Base-by-base conservation (phyloP, 1,140 invertebrate species). In the Aleiodes sp. region DNA sequence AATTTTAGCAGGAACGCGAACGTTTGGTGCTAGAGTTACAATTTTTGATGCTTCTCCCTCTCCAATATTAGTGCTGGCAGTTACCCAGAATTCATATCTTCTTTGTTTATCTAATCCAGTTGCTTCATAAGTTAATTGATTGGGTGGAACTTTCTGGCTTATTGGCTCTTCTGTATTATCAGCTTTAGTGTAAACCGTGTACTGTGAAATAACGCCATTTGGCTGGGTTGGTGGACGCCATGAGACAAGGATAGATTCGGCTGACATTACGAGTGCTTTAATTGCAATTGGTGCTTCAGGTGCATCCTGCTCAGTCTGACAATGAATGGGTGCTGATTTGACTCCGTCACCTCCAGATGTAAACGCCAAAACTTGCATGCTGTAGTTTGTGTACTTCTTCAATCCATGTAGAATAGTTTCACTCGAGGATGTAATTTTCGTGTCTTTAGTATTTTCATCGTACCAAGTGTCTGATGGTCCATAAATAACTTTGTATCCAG, bases 281-380 rank as follows among this genome's bases (percentile, higher is more conserved):
- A 98, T 93, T 43, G 94, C 93, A 56, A 93, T 92, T 14, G 97
- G 97, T 8, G 94, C 90, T 86, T 96, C 96, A 14, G 97, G 97
- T 67, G 94, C 96, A 85, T 98, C 96, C 87, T 98, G 95, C 88
- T 97, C 94, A 52, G 97, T 98, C 84, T 95, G 94, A 78, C 96
- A 96, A 84, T 96, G 95, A 75, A 98, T 94, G 4, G 96, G 93
- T 19, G 90, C 89, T 77, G 94, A 96, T 70, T 94, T 91, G 31
- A 97, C 95, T 66, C 97, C 97, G 82, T 98, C 96, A n/a, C 97
- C 97, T 68, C 96, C 96, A 56, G 94, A 94, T 26, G 96, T 98
- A 77, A 92, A 98, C 43, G 96, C 96, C 70, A 98, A 84, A 33
- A 98, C 95, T 89, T 98, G 94, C 90, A 99, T 96, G 62, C 94